These are phyloP conservation scores for Poeciliopsis gracilis DNA, from an alignment of 2,797 vertebrate species.

Conservation along the genomic window DNA sequence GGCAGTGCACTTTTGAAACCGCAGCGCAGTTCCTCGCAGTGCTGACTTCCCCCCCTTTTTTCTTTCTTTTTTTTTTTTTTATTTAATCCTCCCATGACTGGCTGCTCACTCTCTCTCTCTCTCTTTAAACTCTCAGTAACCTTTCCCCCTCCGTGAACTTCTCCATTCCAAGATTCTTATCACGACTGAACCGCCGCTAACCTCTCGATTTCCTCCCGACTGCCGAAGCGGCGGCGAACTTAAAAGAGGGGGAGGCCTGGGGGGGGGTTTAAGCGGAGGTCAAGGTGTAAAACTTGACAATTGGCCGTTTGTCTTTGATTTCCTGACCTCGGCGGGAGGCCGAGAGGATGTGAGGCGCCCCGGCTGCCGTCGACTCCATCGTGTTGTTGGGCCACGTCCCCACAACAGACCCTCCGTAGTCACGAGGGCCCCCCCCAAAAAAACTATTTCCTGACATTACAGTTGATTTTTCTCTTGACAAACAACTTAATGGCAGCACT, in stretches of 20 bases:
- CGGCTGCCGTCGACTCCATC: constrained; percentile 54
- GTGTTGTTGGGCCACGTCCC: constrained; percentile 44
- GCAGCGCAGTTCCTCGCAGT: constrained; percentile 60
- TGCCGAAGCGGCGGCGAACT: constrained; percentile 69
- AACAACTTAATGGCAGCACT: constrained; percentile 53
- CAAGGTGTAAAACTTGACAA: constrained; percentile 80
- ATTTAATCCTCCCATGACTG: constrained; percentile 81
- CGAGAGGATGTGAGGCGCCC: constrained; percentile 64
- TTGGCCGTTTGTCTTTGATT: constrained; percentile 81
- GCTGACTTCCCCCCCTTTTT: constrained; percentile 58
- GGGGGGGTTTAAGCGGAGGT: constrained; percentile 79
- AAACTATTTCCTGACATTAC: constrained; percentile 59
- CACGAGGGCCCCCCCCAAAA: constrained; percentile 22
- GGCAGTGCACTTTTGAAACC: constrained; percentile 70
- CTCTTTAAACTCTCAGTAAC: constrained; percentile 83
- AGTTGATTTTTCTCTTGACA: constrained; percentile 41
- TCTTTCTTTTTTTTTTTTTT: constrained; percentile 44
- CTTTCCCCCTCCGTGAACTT: constrained; percentile 82
- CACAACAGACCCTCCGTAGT: constrained; percentile 49
- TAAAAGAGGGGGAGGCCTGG: constrained; percentile 68
- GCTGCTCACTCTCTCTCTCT: constrained; percentile 63
- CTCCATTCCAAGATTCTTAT: constrained; percentile 84
- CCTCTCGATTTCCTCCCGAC: constrained; percentile 78
- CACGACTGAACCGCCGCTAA: constrained; percentile 80
- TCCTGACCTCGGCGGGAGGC: constrained; percentile 67